Conservation (phyloP, 1,140 invertebrate genomes). For the Drosophila melanica region DNA sequence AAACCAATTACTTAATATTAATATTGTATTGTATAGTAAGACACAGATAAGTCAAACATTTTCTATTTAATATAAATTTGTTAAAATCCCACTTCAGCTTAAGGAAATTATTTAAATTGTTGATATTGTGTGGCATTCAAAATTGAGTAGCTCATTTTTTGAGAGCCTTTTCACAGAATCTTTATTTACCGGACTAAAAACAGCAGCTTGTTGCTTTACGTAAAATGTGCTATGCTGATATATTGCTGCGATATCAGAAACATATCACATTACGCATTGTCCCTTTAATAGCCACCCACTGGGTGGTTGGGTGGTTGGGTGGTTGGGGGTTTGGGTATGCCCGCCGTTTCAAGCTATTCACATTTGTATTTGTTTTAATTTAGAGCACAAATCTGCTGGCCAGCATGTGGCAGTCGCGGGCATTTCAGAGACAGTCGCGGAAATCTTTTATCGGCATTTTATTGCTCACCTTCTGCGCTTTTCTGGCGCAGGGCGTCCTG, state of each 20-base stretch:
- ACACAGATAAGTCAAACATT: too few species aligned
- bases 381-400: slow-evolving; percentile 8
- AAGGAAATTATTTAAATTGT: too few species aligned
- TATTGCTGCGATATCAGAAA: neutral
- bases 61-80: too few species aligned
- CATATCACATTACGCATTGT: slow-evolving; percentile 2
- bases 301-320: too few species aligned
- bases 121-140: too few species aligned
- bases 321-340: too few species aligned
- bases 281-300: slow-evolving; percentile 8
- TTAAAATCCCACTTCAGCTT: too few species aligned
- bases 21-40: too few species aligned
- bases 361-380: slow-evolving; percentile 20
- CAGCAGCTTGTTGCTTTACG: neutral
- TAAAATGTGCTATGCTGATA: neutral
- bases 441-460: slow-evolving; percentile 50
- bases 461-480: slow-evolving; percentile 46
- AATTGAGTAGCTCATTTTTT: too few species aligned
- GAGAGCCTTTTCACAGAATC: too few species aligned
- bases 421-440: slow-evolving; percentile 16
- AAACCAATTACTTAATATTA: too few species aligned
- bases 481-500: slow-evolving; percentile 42
- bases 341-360: neutral
- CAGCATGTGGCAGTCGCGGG: slow-evolving; percentile 43
- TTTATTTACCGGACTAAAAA: too few species aligned